Conservation (phyloP, 2,113 vertebrate species). For the Podarcis raffonei region DNA sequence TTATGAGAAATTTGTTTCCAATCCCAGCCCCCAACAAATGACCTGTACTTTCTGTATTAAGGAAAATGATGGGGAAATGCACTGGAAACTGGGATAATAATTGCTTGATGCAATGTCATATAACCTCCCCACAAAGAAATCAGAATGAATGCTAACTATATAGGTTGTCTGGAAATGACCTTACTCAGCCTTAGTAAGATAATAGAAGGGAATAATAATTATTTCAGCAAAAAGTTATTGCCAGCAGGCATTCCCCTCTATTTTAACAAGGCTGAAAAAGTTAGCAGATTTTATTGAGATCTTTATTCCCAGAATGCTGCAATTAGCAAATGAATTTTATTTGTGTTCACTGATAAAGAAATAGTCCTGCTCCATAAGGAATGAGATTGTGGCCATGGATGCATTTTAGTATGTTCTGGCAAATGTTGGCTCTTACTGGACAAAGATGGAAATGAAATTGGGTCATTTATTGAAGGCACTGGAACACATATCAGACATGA, state of each 20-base stretch:
- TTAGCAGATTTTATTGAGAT: constrained; percentile 1
- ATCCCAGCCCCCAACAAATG: too few species aligned
- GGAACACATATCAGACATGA: not conserved
- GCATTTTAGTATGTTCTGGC: not conserved
- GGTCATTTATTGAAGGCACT: not conserved
- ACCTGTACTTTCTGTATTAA: too few species aligned
- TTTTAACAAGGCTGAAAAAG: not conserved
- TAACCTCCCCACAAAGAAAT: too few species aligned
- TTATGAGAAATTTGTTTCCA: too few species aligned
- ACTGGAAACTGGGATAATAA: too few species aligned
- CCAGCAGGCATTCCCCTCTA: not conserved
- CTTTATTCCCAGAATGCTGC: constrained; percentile 33
- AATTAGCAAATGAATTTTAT: constrained; percentile 9
- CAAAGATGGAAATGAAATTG: not conserved
- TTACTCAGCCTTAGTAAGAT: too few species aligned
- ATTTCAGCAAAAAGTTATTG: too few species aligned
- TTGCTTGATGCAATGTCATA: too few species aligned
- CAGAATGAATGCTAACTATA: too few species aligned
- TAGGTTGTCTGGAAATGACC: too few species aligned
- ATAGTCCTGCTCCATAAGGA: not conserved
- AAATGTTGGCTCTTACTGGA: not conserved
- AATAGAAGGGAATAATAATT: too few species aligned
- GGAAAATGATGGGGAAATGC: too few species aligned
- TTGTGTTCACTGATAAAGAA: not conserved
- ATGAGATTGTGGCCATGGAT: not conserved